Evolutionary conservation across 2,888 invertebrate genomes (phyloP).

Genomic region (Drosophila mercatorum): DNA sequence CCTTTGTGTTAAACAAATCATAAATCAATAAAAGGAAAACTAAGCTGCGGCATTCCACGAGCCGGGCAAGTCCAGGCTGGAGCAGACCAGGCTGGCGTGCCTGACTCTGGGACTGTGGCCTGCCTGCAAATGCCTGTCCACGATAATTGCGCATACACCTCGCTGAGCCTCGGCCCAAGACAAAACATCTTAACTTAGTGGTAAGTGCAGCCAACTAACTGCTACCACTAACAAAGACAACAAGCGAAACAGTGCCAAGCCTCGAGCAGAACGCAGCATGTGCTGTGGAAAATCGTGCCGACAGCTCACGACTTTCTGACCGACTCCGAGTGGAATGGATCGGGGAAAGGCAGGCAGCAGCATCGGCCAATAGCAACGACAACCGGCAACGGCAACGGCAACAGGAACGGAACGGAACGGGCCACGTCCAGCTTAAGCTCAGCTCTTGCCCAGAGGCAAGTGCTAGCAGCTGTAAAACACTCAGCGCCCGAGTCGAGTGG

Average conservation of each 20-base stretch:
- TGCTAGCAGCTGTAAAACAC: slow-evolving; percentile 77
- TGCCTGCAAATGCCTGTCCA: slow-evolving; percentile 64
- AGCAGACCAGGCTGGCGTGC: slow-evolving; percentile 14
- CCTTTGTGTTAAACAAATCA: slow-evolving; percentile 80
- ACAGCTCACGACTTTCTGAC: slow-evolving; percentile 69
- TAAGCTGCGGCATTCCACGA: slow-evolving; percentile 75
- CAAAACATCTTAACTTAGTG: slow-evolving; percentile 81
- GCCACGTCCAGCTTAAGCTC: slow-evolving; percentile 29
- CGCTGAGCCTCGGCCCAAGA: slow-evolving; percentile 55
- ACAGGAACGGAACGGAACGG: slow-evolving; percentile 24
- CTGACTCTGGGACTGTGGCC: slow-evolving; percentile 42
- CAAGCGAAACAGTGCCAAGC: slow-evolving; percentile 67
- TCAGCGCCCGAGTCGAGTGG: slow-evolving; percentile 67
- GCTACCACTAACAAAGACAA: slow-evolving; percentile 79
- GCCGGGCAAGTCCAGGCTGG: slow-evolving; percentile 20
- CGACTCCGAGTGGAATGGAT: slow-evolving; percentile 11
- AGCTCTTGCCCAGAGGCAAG: slow-evolving; percentile 65
- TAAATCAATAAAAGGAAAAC: slow-evolving; percentile 80
- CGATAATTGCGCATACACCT: slow-evolving; percentile 80
- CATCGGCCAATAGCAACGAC: slow-evolving; percentile 2
- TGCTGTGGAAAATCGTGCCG: slow-evolving; percentile 77
- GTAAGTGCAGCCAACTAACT: slow-evolving; percentile 79
- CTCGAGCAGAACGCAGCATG: slow-evolving; percentile 77
- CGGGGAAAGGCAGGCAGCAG: not conserved
- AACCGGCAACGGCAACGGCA: slow-evolving; percentile 23